These are phyloP conservation scores for Drosophila eugracilis DNA, from an alignment of 1,140 invertebrate species.

Conservation along the genomic window DNA sequence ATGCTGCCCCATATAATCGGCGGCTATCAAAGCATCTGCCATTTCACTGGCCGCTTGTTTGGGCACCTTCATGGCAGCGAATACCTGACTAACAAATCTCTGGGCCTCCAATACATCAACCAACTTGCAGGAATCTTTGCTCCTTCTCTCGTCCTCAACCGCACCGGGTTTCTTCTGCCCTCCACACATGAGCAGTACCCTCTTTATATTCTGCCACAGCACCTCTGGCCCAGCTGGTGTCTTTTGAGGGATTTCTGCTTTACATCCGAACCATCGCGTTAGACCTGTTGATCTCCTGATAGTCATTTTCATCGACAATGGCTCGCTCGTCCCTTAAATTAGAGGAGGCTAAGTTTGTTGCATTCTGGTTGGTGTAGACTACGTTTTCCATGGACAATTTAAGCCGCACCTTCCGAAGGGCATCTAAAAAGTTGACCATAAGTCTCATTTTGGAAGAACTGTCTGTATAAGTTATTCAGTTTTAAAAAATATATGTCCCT, in stretches of 20 bases:
- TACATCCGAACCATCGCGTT: background rate
- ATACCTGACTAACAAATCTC: slow-evolving; percentile 47
- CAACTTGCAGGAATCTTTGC: background rate
- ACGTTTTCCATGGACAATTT: slow-evolving; percentile 1
- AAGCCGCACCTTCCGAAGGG: slow-evolving; percentile 18
- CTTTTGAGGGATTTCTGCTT: background rate
- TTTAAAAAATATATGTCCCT: background rate
- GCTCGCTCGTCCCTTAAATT: background rate
- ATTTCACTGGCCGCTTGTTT: slow-evolving; percentile 87
- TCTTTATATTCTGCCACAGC: slow-evolving; percentile 46
- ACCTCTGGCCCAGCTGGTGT: background rate
- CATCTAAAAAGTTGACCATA: slow-evolving; percentile 23
- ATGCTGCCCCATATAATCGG: slow-evolving; percentile 93
- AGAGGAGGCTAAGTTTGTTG: background rate
- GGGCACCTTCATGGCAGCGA: slow-evolving; percentile 50
- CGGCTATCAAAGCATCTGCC: slow-evolving; percentile 91
- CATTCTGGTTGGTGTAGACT: background rate
- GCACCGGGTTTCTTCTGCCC: slow-evolving; percentile 10
- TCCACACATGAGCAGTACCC: slow-evolving; percentile 11
- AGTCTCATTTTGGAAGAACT: slow-evolving; percentile 15
- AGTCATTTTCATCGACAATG: background rate
- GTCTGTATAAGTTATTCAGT: background rate
- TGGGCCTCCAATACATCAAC: slow-evolving; percentile 44
- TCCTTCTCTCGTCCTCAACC: background rate
- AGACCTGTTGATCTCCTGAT: background rate